Conservation (phyloP, 1,140 invertebrate species). For the Zeugodacus cucurbitae region DNA sequence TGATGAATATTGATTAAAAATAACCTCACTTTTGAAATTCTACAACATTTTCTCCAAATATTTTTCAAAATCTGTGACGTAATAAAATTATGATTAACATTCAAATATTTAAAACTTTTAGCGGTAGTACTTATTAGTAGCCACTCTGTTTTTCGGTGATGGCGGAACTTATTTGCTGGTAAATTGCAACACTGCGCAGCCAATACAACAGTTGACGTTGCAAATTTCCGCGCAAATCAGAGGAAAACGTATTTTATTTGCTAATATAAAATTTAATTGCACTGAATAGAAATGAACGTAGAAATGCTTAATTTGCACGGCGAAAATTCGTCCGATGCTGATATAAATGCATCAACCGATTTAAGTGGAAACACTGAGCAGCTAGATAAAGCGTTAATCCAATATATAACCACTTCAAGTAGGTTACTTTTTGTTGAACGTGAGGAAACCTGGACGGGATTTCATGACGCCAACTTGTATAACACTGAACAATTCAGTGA, state of each 20-base stretch:
- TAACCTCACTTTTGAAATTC: too few relatives aligned
- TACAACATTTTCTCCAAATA: too few relatives aligned
- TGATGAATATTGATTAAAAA: too few relatives aligned
- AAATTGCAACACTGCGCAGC: too few relatives aligned
- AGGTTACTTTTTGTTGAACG: conserved; percentile 25
- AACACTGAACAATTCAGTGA: neutral
- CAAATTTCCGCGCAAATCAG: neutral
- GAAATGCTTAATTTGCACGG: neutral
- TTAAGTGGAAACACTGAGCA: neutral
- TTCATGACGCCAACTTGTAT: neutral
- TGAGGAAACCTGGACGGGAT: conserved; percentile 7
- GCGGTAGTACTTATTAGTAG: too few relatives aligned
- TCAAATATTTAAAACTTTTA: too few relatives aligned
- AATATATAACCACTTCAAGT: neutral
- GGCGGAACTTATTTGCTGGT: too few relatives aligned
- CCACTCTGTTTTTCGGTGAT: too few relatives aligned
- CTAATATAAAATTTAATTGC: neutral
- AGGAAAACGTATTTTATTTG: neutral
- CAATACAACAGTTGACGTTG: neutral
- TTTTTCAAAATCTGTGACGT: too few relatives aligned
- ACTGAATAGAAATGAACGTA: neutral
- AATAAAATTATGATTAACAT: too few relatives aligned
- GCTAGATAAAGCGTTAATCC: neutral
- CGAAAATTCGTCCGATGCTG: too few relatives aligned
- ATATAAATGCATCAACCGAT: neutral